Conservation (phyloP, 2,797 vertebrate genomes). For the Pterois miles region DNA sequence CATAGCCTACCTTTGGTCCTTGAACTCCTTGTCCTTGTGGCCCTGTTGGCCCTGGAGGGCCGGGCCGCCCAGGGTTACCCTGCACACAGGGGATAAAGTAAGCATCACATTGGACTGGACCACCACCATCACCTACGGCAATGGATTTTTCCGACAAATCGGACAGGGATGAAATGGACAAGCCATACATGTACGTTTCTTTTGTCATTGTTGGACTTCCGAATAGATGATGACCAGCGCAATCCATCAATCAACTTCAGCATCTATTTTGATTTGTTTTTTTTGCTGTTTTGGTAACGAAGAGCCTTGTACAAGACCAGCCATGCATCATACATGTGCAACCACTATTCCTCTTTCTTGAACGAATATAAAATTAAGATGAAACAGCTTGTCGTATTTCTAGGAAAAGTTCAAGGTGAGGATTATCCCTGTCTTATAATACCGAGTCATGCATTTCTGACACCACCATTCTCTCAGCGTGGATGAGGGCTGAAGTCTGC, state of each 20-base stretch:
- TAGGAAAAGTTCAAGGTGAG: not conserved
- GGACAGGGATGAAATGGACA: not conserved
- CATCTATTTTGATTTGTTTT: not conserved
- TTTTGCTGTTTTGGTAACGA: no score
- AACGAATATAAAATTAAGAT: not conserved
- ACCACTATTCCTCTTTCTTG: not conserved
- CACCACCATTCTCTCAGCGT: not conserved
- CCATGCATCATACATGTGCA: not conserved
- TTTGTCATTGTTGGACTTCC: not conserved
- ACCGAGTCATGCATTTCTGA: slow-evolving; percentile 11
- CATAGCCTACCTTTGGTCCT: slow-evolving; percentile 86
- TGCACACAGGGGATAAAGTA: slow-evolving; percentile 52
- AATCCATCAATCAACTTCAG: not conserved
- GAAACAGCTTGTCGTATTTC: not conserved
- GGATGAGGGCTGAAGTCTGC: slow-evolving; percentile 17
- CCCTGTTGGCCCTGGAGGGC: slow-evolving; percentile 84
- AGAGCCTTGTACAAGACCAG: no score
- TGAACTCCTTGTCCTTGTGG: slow-evolving; percentile 90
- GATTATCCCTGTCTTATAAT: not conserved
- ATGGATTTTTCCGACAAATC: no score
- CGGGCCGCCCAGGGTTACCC: slow-evolving; percentile 87
- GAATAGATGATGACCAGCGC: not conserved
- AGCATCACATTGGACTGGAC: not conserved
- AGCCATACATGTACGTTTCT: not conserved
- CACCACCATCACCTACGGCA: not conserved